Evolutionary conservation across 92 coral and sea anemone species (phyloP), one percentile per base, ranked within the genome.

Genomic region (Heliopora coerulea): DNA sequence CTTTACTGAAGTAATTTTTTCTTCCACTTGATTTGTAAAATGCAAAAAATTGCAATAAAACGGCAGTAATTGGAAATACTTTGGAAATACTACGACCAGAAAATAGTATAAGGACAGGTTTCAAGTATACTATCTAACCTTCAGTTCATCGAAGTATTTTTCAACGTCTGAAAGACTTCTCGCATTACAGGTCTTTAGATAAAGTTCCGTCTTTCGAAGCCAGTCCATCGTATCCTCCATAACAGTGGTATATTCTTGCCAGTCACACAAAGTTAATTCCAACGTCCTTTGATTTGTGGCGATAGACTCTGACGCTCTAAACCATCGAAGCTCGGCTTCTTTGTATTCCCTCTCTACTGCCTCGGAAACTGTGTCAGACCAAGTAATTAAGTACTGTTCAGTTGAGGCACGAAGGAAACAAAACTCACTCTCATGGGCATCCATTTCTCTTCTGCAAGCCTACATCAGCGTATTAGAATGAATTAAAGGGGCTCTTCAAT

Each of bases 211-310:
- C 52, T 90, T 91, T 82, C 88, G 78, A 72, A 95, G 77, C 99
- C 99, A 95, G 40, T 88, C 85, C 99, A 90, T 95, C 37, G 91
- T 82, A 59, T 90, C 91, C 56, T 95, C 99, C 82, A 87, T 90
- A 60, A 91, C 88, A 46, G 89, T 82, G 33, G 99, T 88, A 56
- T 95, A 95, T 35, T 95, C 91, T 62, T 95, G 99, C 99, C 99
- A 95, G 54, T 95, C 96, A 79, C 85, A 83, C 17, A 95, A 77
- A 3, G 97, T 82, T 79, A 82, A 56, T 70, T 95, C 99, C n/a
- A 95, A 65, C 32, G 89, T 91, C 52, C 87, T 91, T 54, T 95
- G 97, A 81, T 91, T 95, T 46, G 89, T 81, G 17, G 91, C 81
- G 25, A 95, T 72, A n/a, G 85, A 85, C 26, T 83, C 91, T 49